Conservation (phyloP, 2,888 invertebrate genomes). For the Falcaria lacertinaria region DNA sequence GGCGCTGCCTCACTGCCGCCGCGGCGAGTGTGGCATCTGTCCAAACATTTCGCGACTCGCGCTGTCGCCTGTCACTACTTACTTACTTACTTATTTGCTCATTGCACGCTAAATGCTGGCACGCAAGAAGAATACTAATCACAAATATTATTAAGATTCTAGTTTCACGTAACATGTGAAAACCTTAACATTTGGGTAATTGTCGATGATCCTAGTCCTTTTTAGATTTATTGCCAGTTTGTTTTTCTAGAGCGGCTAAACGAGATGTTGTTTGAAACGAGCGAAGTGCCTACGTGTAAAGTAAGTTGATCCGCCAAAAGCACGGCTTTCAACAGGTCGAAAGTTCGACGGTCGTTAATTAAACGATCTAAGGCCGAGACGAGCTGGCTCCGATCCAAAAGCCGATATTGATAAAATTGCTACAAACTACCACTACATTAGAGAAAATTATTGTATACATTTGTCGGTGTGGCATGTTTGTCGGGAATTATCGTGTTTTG, state of each 20-base stretch:
- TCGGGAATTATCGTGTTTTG: conserved; percentile 53
- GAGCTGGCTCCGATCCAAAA: conserved; percentile 63
- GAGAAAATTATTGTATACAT: conserved; percentile 52
- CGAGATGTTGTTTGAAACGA: conserved; percentile 43
- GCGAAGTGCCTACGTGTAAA: conserved; percentile 44
- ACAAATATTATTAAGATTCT: neutral
- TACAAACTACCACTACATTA: conserved; percentile 53
- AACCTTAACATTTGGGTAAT: neutral
- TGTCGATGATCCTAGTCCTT: too few species aligned
- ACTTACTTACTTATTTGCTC: conserved; percentile 39
- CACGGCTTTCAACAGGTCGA: conserved; percentile 75
- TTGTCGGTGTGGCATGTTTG: conserved; percentile 33
- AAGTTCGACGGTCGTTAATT: conserved; percentile 77
- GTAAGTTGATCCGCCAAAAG: conserved; percentile 60
- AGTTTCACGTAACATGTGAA: neutral
- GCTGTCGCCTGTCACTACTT: conserved; percentile 1
- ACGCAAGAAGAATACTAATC: conserved; percentile 19
- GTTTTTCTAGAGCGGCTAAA: conserved; percentile 23
- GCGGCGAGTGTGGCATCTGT: conserved; percentile 42
- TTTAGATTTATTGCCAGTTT: conserved; percentile 7
- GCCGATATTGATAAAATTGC: conserved; percentile 67
- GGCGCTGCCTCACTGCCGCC: conserved; percentile 12
- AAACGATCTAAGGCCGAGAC: conserved; percentile 71
- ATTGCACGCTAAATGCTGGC: conserved; percentile 29
- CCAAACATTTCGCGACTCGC: conserved; percentile 42